Base-by-base conservation (phyloP, 1,140 invertebrate genomes). In the Alviniconcha marisindica region DNA sequence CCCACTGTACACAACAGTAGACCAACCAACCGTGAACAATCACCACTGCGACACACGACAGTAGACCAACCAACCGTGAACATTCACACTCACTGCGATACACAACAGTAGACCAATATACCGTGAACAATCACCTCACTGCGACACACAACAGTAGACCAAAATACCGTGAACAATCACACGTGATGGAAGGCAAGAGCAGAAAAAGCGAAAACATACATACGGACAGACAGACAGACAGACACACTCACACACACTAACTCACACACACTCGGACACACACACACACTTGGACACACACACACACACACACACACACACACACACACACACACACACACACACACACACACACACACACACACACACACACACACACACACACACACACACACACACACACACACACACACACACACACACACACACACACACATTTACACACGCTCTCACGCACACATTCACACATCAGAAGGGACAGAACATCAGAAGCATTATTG, bases 341-440 rank as follows among this genome's bases (percentile, higher is more conserved):
- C 44, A 54, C 74, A n/a, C 74, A 48, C 42, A 77, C 74, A 48
- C 42, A 51, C 44, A 77, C 74, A 33, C 24, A 48, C 38, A 10
- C 28, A 10, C 24, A 42, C 42, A 14, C 24, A 28, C 31, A 15
- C 60, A 66, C 60, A 33, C 60, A 66, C 60, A 66, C 60, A 33
- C 60, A 66, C 60, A 66, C 60, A 66, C 28, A 33, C 28, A 31
- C 31, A 66, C n/a, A 66, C n/a, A 66, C 60, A 66, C 60, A 66
- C 60, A 66, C 60, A 33, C 60, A 66, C 31, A 66, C n/a, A 66
- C 60, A 66, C n/a, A 66, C n/a, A 66, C 31, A 66, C 60, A 66
- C 60, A 66, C 60, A 66, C 60, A 66, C n/a, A 66, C 60, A 66
- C 31, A 66, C 60, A 66, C 60, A 66, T 15, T 66, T 10, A 33